Evolutionary conservation across 1,140 invertebrate genomes (phyloP).

Genomic region (Heliconius nattereri): DNA sequence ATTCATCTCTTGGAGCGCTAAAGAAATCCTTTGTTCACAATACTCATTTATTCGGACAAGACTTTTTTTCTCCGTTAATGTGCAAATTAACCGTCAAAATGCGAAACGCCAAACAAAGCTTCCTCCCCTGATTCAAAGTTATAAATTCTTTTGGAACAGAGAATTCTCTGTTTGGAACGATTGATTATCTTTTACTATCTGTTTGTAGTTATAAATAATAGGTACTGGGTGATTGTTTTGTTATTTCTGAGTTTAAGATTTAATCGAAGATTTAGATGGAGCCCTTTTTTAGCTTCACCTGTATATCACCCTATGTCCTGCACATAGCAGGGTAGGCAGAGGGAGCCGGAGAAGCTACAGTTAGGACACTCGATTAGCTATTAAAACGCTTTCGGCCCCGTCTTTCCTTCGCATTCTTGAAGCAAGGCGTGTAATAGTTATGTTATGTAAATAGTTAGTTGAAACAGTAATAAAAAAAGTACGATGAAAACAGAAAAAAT

Average conservation of each 20-base stretch:
- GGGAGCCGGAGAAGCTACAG: no score
- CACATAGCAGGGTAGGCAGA: neutral
- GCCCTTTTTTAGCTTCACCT: neutral
- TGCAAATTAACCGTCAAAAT: constrained; percentile 43
- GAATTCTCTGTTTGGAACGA: constrained; percentile 7
- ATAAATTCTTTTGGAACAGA: constrained; percentile 25
- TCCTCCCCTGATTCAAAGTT: constrained; percentile 28
- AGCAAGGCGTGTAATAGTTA: no score
- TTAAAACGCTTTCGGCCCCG: no score
- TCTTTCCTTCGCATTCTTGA: no score
- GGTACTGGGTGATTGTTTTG: neutral
- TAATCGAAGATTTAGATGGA: neutral
- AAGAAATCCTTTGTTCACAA: constrained; percentile 36
- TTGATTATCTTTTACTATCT: constrained; percentile 14
- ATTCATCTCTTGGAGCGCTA: constrained; percentile 36
- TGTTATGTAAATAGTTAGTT: no score
- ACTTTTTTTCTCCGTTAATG: constrained; percentile 40
- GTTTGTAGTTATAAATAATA: neutral
- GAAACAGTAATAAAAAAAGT: no score
- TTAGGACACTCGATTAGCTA: no score
- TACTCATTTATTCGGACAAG: constrained; percentile 39
- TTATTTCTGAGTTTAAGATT: neutral
- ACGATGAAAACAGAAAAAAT: no score
- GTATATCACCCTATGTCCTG: neutral
- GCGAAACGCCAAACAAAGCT: constrained; percentile 32